phyloP scores from a whole-genome alignment of 2,797 vertebrate species.

The Esox masquinongy region DNA sequence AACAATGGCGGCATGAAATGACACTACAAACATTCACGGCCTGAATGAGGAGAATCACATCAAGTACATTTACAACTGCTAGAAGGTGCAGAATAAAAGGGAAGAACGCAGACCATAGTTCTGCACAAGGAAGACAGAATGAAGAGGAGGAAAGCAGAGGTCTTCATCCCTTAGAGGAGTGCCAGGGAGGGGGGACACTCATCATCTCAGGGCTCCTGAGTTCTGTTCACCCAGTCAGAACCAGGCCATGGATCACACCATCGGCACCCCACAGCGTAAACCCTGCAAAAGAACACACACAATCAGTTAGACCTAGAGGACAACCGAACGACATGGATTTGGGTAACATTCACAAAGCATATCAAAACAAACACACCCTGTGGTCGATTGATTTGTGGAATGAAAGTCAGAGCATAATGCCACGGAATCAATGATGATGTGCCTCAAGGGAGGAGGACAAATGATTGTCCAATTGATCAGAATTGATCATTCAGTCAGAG shows the following conservation, averaged over 20 bases:
- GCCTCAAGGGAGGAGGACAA: too few species aligned
- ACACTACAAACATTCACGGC: background rate
- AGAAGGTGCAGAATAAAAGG: background rate
- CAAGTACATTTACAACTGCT: background rate
- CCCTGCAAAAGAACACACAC: background rate
- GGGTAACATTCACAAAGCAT: background rate
- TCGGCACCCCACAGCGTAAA: background rate
- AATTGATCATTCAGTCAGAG: background rate
- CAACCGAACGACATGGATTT: background rate
- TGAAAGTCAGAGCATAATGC: too few species aligned
- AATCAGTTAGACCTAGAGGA: background rate
- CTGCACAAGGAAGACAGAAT: conserved; percentile 46
- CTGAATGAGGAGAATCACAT: background rate
- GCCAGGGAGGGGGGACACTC: conserved; percentile 15
- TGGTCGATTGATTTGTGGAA: too few species aligned
- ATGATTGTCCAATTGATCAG: background rate
- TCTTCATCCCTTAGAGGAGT: conserved; percentile 56
- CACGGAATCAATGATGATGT: too few species aligned
- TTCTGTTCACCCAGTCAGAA: conserved; percentile 13
- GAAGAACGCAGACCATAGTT: conserved; percentile 41
- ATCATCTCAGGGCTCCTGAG: conserved; percentile 39
- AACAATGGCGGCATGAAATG: background rate
- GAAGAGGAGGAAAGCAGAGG: conserved; percentile 43
- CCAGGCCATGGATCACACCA: conserved; percentile 25
- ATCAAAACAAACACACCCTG: background rate